Conservation (phyloP, 2,113 vertebrate species). For the Terrapene triunguis region DNA sequence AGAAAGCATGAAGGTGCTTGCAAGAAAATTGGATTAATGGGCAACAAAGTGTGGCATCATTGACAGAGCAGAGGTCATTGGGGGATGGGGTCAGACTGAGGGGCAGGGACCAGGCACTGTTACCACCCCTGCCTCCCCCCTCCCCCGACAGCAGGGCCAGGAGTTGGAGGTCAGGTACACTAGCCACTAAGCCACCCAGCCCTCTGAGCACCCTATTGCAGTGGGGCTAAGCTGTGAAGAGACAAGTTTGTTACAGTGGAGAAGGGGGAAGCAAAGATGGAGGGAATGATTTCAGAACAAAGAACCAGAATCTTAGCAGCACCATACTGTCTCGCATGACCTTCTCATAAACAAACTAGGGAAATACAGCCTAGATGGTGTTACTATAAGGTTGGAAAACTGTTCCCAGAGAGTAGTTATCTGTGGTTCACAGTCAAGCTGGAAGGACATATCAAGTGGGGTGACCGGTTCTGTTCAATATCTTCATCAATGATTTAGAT, state of each 20-base stretch:
- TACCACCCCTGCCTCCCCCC: background rate
- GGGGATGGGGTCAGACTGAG: background rate
- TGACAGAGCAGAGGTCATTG: accelerated
- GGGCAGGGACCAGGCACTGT: background rate
- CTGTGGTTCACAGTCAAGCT: background rate
- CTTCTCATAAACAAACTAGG: background rate
- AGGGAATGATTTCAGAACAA: background rate
- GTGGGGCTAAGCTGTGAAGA: background rate
- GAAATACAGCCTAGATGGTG: background rate
- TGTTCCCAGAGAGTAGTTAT: background rate
- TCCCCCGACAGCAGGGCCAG: background rate
- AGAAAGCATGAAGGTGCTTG: background rate
- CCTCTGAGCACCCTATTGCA: background rate
- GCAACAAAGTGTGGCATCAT: background rate
- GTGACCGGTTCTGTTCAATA: background rate
- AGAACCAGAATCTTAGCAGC: background rate
- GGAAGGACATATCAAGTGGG: background rate
- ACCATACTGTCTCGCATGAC: background rate
- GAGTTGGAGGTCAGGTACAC: background rate
- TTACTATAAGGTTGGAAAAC: background rate
- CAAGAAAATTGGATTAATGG: background rate
- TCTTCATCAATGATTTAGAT: background rate
- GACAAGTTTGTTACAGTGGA: background rate
- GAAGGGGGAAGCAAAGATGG: background rate
- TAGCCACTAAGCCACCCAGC: background rate